phyloP scores from a whole-genome alignment of 2,797 vertebrate species.

The Crenuchus spilurus region DNA sequence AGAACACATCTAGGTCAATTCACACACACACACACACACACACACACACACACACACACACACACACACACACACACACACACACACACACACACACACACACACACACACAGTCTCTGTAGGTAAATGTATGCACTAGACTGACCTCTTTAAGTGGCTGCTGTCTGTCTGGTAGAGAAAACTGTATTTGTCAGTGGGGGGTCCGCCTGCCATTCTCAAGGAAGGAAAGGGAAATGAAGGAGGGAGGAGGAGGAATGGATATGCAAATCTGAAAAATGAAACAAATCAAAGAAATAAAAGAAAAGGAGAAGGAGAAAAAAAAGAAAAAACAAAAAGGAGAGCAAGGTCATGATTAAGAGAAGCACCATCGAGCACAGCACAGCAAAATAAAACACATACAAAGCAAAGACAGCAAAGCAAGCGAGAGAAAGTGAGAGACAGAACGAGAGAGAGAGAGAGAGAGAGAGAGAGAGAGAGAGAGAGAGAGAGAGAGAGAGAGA shows the following conservation, averaged over 20 bases:
- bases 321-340: constrained; percentile 59
- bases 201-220: constrained; percentile 68
- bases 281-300: no score
- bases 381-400: constrained; percentile 46
- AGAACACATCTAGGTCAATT: constrained; percentile 56
- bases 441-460: constrained; percentile 38
- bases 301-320: constrained; percentile 57
- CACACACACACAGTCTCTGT: not conserved
- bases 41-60: not conserved
- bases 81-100: constrained; percentile 10
- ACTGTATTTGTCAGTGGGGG: constrained; percentile 69
- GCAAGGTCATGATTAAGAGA: constrained; percentile 61
- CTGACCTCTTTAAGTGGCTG: constrained; percentile 70
- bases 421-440: constrained; percentile 31
- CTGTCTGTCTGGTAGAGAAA: constrained; percentile 71
- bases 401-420: constrained; percentile 39
- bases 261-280: constrained; percentile 69
- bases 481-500: not conserved
- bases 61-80: not conserved
- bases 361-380: constrained; percentile 53
- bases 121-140: constrained; percentile 53
- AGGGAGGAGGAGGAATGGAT: constrained; percentile 63
- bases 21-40: not conserved
- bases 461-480: constrained; percentile 1
- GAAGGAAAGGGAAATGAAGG: constrained; percentile 63